phyloP scores from a whole-genome alignment of 2,888 invertebrate species.

The Xanthorhoe designata region DNA sequence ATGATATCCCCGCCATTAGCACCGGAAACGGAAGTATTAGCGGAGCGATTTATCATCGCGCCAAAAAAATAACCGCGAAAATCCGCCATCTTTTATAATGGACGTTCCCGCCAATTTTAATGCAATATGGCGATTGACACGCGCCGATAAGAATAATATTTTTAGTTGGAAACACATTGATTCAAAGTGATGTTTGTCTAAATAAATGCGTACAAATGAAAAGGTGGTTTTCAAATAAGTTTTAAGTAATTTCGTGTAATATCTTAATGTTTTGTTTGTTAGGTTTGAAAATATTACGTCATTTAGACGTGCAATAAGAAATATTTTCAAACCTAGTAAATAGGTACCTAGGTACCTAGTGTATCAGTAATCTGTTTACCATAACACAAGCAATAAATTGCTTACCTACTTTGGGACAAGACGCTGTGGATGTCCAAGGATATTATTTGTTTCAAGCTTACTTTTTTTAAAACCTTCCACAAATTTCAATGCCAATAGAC shows the following conservation, averaged over 20 bases:
- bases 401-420: too few species aligned
- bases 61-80: slow-evolving; percentile 58
- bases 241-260: neutral
- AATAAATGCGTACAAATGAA: neutral
- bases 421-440: too few species aligned
- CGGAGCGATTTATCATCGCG: slow-evolving; percentile 66
- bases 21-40: slow-evolving; percentile 71
- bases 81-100: slow-evolving; percentile 61
- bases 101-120: slow-evolving; percentile 58
- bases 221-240: neutral
- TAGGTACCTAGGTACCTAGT: too few species aligned
- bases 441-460: too few species aligned
- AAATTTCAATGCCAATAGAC: neutral
- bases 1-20: slow-evolving; percentile 52
- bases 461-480: neutral
- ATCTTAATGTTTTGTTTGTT: neutral
- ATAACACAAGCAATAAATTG: too few species aligned
- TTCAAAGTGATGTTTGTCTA: neutral
- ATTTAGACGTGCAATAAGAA: too few species aligned
- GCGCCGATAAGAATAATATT: slow-evolving; percentile 35
- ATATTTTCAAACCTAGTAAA: too few species aligned
- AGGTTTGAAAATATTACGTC: too few species aligned
- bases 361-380: too few species aligned
- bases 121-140: slow-evolving; percentile 59
- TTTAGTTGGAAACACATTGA: slow-evolving; percentile 9